phyloP scores from a whole-genome alignment of 2,797 vertebrate species.

The Champsocephalus gunnari region DNA sequence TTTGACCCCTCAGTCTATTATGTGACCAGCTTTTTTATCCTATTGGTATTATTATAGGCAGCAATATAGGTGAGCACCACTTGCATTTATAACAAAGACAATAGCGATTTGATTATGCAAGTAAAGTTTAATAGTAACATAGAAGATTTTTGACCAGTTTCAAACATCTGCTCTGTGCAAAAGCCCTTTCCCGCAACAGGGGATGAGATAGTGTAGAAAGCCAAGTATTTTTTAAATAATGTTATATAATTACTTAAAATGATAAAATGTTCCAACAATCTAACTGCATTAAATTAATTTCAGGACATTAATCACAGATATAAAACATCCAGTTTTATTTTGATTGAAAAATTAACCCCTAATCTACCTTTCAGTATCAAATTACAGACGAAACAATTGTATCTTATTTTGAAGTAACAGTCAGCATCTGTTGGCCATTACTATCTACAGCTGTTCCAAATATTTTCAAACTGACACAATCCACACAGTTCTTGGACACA shows the following conservation, averaged over 20 bases:
- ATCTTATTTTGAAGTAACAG: neutral
- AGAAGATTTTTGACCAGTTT: conserved; percentile 2
- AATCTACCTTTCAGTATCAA: conserved; percentile 1
- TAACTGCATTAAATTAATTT: neutral
- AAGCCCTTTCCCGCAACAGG: neutral
- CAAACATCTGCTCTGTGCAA: conserved; percentile 19
- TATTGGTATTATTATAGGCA: conserved; percentile 45
- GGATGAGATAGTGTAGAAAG: neutral
- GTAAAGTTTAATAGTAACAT: conserved; percentile 5
- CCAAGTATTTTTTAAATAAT: neutral
- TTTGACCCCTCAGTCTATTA: conserved; percentile 55
- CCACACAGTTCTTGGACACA: conserved; percentile 18
- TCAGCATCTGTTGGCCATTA: conserved; percentile 4
- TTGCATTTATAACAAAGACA: conserved; percentile 31
- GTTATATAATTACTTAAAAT: neutral
- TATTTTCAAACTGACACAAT: neutral
- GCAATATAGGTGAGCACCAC: conserved; percentile 64
- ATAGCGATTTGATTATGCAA: neutral
- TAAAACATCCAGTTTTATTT: conserved; percentile 4
- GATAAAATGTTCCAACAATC: neutral
- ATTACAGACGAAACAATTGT: neutral
- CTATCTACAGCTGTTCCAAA: conserved; percentile 20
- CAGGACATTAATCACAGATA: neutral
- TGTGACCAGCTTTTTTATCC: conserved; percentile 66
- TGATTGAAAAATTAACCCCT: neutral